Conservation (phyloP, 2,113 vertebrate species). For the Panurus biarmicus region DNA sequence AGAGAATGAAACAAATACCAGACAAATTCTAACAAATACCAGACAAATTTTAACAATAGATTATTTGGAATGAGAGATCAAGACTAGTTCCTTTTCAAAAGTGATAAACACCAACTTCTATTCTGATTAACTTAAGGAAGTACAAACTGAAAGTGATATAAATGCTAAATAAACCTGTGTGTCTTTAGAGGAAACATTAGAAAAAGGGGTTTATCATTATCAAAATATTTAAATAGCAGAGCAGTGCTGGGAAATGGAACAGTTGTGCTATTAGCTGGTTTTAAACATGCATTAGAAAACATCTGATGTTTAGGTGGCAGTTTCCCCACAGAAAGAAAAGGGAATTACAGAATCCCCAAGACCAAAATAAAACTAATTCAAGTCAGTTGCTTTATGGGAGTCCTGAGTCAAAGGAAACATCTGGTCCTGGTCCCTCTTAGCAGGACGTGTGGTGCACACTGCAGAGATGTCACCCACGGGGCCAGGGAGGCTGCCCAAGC, state of each 20-base stretch:
- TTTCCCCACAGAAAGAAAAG: background rate
- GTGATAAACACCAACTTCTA: background rate
- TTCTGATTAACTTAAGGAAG: background rate
- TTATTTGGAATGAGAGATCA: background rate
- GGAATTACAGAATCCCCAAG: slow-evolving; percentile 40
- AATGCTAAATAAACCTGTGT: background rate
- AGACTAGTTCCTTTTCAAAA: background rate
- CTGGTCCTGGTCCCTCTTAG: slow-evolving; percentile 34
- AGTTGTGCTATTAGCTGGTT: background rate
- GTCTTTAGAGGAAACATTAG: background rate
- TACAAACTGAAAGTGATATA: background rate
- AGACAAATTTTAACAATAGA: background rate
- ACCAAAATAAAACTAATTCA: slow-evolving; percentile 54
- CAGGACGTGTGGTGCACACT: slow-evolving; percentile 49
- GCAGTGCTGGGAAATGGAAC: background rate
- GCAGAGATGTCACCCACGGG: slow-evolving; percentile 58
- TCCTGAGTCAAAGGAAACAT: slow-evolving; percentile 62
- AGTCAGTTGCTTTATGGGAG: slow-evolving; percentile 53
- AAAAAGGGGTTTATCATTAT: background rate
- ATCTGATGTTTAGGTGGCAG: background rate
- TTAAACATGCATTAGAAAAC: background rate
- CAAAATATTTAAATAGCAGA: background rate
- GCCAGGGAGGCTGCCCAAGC: background rate
- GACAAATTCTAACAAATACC: background rate
- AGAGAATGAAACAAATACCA: background rate